A percentile compares a stretch with the other conserved stretches of the same genome.
phyloP scores from a whole-genome alignment of 2,888 invertebrate species.

The Acrobasis suavella region DNA sequence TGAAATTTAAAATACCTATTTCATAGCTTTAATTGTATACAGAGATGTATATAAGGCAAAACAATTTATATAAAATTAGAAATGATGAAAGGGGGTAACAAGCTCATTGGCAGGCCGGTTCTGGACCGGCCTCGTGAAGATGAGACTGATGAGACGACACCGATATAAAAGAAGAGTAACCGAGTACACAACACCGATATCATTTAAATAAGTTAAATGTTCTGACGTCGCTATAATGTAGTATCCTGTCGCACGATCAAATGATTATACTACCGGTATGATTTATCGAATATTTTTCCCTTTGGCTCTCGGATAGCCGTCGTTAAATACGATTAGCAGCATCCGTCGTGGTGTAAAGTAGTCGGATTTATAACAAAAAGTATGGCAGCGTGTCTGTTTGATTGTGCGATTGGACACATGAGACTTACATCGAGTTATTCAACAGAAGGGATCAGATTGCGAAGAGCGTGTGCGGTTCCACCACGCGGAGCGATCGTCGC shows the following conservation, averaged over 20 bases:
- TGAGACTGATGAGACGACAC: slow-evolving; percentile 52
- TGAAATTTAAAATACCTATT: slow-evolving; percentile 31
- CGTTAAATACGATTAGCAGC: no score
- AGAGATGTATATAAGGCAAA: slow-evolving; percentile 27
- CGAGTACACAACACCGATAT: slow-evolving; percentile 52
- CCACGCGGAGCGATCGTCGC: slow-evolving; percentile 23
- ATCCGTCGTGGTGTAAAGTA: no score
- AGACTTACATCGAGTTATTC: slow-evolving; percentile 50
- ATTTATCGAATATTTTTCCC: no score
- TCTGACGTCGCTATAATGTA: slow-evolving; percentile 45
- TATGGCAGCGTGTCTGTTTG: no score
- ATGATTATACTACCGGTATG: no score
- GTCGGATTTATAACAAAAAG: no score
- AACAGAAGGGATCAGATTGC: slow-evolving; percentile 58
- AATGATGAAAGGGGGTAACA: slow-evolving; percentile 31
- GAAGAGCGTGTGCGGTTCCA: not conserved
- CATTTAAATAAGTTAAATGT: slow-evolving; percentile 49
- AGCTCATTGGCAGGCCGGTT: slow-evolving; percentile 31
- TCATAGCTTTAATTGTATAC: slow-evolving; percentile 31
- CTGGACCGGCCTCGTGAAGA: slow-evolving; percentile 31
- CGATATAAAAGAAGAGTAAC: slow-evolving; percentile 42
- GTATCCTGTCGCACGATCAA: no score
- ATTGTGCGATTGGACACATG: slow-evolving; percentile 30
- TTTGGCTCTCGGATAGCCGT: no score
- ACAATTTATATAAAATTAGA: slow-evolving; percentile 31